Base-by-base conservation (phyloP, 92 coral and sea anemone species). In the Pocillopora grandis region DNA sequence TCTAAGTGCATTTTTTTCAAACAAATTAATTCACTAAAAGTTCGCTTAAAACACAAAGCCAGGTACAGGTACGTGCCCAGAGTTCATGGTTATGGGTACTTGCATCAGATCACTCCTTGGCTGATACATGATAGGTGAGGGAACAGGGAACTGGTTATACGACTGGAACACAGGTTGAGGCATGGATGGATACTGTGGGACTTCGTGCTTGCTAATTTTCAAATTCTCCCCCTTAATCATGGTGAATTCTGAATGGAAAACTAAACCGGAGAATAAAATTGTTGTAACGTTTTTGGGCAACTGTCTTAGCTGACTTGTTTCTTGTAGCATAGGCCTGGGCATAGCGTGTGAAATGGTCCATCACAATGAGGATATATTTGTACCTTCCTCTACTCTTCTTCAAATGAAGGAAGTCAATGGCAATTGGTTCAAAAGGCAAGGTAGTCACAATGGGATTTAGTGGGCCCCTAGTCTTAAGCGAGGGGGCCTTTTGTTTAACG, bases 221-320 rank as follows among this genome's bases (percentile, higher is more conserved):
- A 59, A 89, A 89, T 61, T 89, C 87, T 67, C 89, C 87, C 0
- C 89, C 91, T 66, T 88, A 81, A 62, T 88, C 86, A 23, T 89
- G 89, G 61, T 75, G 87, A 23, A 89, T 72, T 66, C 72, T 49
- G 23, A 76, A 66, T 12, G 90, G 90, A 63, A 90, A 86, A 35
- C 90, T 84, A 75, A 87, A 90, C 37, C 88, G 85, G 48, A 73
- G 81, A 49, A 87, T 70, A 65, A 72, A 90, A 23, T 87, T 86
- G 65, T 87, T 84, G 83, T 81, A 82, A 42, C 86, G 70, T 69
- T 80, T 81, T 12, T 86, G 81, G 57, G 87, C 84, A 63, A 85
- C 91, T 52, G 88, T 89, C 77, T 71, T 67, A 4, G 77, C 86
- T n/a, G 85, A 68, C 76, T 82, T 80, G 62, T 78, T 90, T 64